Evolutionary conservation across 2,797 vertebrate species (phyloP), one percentile per base, ranked within the genome.

Genomic region (Spatula versicolor): DNA sequence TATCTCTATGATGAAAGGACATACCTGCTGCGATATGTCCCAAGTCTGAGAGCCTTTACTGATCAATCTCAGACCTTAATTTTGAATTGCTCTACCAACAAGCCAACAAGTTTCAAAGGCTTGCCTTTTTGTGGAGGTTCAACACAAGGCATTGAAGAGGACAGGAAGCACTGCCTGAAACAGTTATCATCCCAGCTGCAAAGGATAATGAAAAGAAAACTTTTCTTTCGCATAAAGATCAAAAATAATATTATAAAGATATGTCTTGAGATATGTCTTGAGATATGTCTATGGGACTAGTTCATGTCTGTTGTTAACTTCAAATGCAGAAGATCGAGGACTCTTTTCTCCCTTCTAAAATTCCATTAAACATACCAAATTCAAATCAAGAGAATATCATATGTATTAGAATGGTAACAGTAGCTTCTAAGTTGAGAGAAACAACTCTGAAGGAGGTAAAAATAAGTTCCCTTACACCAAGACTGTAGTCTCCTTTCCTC

Each of bases 171-270:
- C 55, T 92, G 19, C 55, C 46, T 81, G 73, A 90, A 91, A 80
- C 9, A 71, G 31, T 62, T 93, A 83, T 64, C 66, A 90, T n/a
- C 45, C 81, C 71, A 83, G 69, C 31, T 46, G 54, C n/a, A 96
- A 94, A 88, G 63, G 15, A 73, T 17, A 73, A 81, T 11, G 30
- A 64, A 85, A 83, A 93, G 22, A 96, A 86, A 13, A 80, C 37
- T 28, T 68, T 84, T n/a, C 33, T 92, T 84, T 95, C 37, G 39
- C 35, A 69, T 80, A 80, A 88, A 75, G 30, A 82, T 33, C 26
- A 91, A 95, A 95, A 96, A 64, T 69, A 93, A 91, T 66, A 86
- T 48, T 83, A 86, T 45, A 89, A 69, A 94, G 63, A 71, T 75
- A 71, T 43, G 54, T 60, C 88, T 84, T 86, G 50, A 96, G 94